Percentiles rank a stretch among this genome's conserved stretches.
These are phyloP conservation scores for Holacanthus passer DNA, from an alignment of 2,113 vertebrate species.

Conservation along the genomic window DNA sequence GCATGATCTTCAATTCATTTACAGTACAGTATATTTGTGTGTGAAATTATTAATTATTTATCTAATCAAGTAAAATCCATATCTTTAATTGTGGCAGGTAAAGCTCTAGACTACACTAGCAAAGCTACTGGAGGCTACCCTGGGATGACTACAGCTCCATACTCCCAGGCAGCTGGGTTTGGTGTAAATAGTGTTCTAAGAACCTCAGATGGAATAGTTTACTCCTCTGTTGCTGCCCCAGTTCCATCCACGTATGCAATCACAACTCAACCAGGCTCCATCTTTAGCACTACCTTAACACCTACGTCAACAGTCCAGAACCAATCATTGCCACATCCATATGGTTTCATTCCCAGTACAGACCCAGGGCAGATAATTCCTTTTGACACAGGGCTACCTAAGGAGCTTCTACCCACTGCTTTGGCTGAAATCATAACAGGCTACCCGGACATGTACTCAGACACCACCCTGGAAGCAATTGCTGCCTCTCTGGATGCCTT, in stretches of 20 bases:
- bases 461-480: slow-evolving; percentile 90
- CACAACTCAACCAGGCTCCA: slow-evolving; percentile 96
- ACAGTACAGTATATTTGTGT: slow-evolving; percentile 18
- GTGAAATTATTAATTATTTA: slow-evolving; percentile 70
- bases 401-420: slow-evolving; percentile 87
- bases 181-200: slow-evolving; percentile 90
- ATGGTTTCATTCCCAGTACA: slow-evolving; percentile 89
- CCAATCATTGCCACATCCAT: slow-evolving; percentile 87
- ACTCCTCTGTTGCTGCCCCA: slow-evolving; percentile 93
- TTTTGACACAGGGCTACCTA: slow-evolving; percentile 84
- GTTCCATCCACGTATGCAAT: slow-evolving; percentile 94
- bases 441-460: slow-evolving; percentile 91
- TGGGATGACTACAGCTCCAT: slow-evolving; percentile 87
- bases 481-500: slow-evolving; percentile 85
- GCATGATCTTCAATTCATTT: slow-evolving; percentile 82
- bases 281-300: slow-evolving; percentile 91
- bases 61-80: slow-evolving; percentile 86
- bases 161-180: slow-evolving; percentile 89
- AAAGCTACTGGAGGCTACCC: slow-evolving; percentile 90
- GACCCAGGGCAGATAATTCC: slow-evolving; percentile 85
- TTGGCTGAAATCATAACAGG: slow-evolving; percentile 88
- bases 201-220: slow-evolving; percentile 94
- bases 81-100: slow-evolving; percentile 95
- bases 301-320: slow-evolving; percentile 86
- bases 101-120: slow-evolving; percentile 97